Base-by-base conservation (phyloP, 1,140 invertebrate genomes). In the Trigoniulus corallinus region DNA sequence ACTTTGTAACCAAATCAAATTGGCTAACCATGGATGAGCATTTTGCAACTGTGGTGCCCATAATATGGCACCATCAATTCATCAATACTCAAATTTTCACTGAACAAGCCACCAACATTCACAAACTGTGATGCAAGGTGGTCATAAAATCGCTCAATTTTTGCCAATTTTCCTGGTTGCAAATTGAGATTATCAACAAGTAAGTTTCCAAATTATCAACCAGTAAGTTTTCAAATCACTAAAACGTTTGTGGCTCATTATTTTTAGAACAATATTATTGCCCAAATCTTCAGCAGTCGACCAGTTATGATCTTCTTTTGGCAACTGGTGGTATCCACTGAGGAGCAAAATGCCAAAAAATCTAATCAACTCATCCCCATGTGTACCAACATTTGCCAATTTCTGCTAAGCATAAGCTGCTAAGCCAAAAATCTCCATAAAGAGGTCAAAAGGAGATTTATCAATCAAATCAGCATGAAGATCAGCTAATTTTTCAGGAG, bases 21-120 rank as follows among this genome's bases (percentile, higher is more conserved):
- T 46, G 67, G 65, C 58, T 71, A 70, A 39, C 66, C 66, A 57
- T 61, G 59, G 46, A 70, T 70, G 53, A 64, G 66, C 57, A 68
- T 67, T 60, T 71, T 70, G 42, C 58, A 62, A n/a, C n/a, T n/a
- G n/a, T n/a, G n/a, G n/a, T n/a, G n/a, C n/a, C n/a, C n/a, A n/a
- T n/a, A n/a, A n/a, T n/a, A n/a, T n/a, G n/a, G n/a, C n/a, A n/a
- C n/a, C n/a, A n/a, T n/a, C n/a, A n/a, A n/a, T n/a, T n/a, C n/a
- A n/a, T n/a, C n/a, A n/a, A n/a, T n/a, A n/a, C n/a, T n/a, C n/a
- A n/a, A n/a, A n/a, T n/a, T n/a, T 42, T 56, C 59, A 58, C 73
- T 66, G 56, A n/a, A n/a, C n/a, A n/a, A 12, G 12, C 37, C 37
- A 39, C 12, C 37, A 39, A 39, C 37, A 13, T 39, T 39, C 18